A percentile compares a stretch with the other conserved stretches of the same genome.
These are phyloP conservation scores for Macaria liturata DNA, from an alignment of 2,888 invertebrate species.

Conservation along the genomic window DNA sequence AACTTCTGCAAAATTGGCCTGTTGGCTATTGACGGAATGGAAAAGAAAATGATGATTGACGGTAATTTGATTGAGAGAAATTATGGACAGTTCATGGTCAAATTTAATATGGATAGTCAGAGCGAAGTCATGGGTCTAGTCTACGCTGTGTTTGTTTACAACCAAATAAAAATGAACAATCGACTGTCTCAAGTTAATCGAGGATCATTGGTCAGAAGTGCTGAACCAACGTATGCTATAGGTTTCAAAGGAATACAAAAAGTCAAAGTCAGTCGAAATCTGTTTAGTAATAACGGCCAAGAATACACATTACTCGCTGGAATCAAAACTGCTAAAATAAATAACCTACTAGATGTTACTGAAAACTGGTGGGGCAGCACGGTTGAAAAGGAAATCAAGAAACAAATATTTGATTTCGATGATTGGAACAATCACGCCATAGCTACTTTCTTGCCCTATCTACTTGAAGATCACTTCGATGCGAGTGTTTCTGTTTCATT, in stretches of 20 bases:
- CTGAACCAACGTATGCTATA: conserved; percentile 91
- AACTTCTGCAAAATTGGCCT: conserved; percentile 93
- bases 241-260: conserved; percentile 97
- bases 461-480: conserved; percentile 90
- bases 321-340: conserved; percentile 92
- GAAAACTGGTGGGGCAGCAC: conserved; percentile 99
- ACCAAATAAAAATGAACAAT: conserved; percentile 89
- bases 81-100: conserved; percentile 91
- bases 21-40: conserved; percentile 95
- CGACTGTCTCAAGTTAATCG: conserved; percentile 64
- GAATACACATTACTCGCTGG: conserved; percentile 97
- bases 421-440: conserved; percentile 99
- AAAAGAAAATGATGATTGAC: conserved; percentile 94
- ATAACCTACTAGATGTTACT: conserved; percentile 92
- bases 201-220: conserved; percentile 60
- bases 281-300: conserved; percentile 91
- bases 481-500: conserved; percentile 89
- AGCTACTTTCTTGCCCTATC: conserved; percentile 94
- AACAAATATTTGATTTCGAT: conserved; percentile 97
- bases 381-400: conserved; percentile 88
- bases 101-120: conserved; percentile 95
- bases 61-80: conserved; percentile 92
- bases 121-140: conserved; percentile 95
- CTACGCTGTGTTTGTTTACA: conserved; percentile 89
- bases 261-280: conserved; percentile 94